Conservation (phyloP, 2,797 vertebrate species). For the Ctenochaetus hawaiiensis region DNA sequence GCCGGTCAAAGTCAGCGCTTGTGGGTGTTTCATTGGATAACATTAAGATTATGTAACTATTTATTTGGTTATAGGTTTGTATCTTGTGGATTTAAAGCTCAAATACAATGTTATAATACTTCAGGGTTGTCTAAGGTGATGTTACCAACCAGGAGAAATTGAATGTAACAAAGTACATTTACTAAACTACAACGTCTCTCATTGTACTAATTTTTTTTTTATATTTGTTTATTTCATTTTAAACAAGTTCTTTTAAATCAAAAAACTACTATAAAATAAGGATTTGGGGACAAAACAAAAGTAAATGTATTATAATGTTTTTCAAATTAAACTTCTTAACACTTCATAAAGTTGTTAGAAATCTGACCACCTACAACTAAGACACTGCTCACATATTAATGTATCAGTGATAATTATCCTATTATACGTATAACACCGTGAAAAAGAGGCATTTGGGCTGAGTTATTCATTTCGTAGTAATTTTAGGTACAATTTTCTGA, state of each 20-base stretch:
- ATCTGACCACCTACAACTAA: not conserved
- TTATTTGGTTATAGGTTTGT: constrained; percentile 39
- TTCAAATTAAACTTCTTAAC: not conserved
- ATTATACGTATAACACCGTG: not conserved
- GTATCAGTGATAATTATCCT: not conserved
- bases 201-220: no score
- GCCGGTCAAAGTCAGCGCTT: constrained; percentile 38
- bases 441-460: not conserved
- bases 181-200: not conserved
- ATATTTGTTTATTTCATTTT: not conserved
- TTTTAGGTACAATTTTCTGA: not conserved
- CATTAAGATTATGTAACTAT: constrained; percentile 54
- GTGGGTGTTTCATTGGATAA: constrained; percentile 60
- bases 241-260: not conserved
- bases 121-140: no score
- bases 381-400: not conserved
- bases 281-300: not conserved
- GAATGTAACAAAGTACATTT: not conserved
- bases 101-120: no score
- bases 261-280: not conserved
- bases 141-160: not conserved
- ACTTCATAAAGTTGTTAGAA: not conserved
- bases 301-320: not conserved
- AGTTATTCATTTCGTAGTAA: not conserved
- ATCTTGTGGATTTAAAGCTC: constrained; percentile 9